phyloP scores from a whole-genome alignment of 2,888 invertebrate genomes.

The Lymantria dispar region DNA sequence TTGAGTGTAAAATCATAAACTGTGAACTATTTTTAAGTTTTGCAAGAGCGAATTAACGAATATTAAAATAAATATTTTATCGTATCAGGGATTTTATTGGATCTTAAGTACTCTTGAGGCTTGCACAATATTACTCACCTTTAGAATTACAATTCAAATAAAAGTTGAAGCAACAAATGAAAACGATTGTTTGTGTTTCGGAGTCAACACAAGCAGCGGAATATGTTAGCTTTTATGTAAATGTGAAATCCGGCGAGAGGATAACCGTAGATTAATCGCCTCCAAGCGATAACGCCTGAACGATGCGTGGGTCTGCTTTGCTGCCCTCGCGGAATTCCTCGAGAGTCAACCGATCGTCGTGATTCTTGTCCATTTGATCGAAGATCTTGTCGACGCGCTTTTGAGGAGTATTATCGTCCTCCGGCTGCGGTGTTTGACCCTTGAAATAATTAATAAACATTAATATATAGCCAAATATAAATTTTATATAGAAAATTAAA shows the following conservation, averaged over 20 bases:
- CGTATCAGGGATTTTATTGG: no score
- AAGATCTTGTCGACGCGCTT: constrained; percentile 99
- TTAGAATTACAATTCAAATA: no score
- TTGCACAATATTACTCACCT: no score
- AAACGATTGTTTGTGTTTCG: not conserved
- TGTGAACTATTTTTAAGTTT: no score
- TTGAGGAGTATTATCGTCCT: constrained; percentile 96
- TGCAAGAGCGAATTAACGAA: no score
- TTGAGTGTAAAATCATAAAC: no score
- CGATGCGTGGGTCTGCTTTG: constrained; percentile 98
- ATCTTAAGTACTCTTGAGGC: no score
- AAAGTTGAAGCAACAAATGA: no score
- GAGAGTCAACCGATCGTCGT: constrained; percentile 96
- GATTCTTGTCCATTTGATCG: constrained; percentile 99
- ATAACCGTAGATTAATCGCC: constrained; percentile 85
- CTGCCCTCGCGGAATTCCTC: constrained; percentile 99
- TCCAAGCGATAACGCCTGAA: constrained; percentile 95
- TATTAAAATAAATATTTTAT: no score
- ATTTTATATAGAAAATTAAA: no score
- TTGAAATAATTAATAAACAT: constrained; percentile 54
- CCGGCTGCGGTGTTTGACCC: constrained; percentile 94
- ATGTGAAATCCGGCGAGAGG: constrained; percentile 78
- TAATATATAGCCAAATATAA: no score
- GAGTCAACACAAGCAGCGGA: constrained; percentile 39
- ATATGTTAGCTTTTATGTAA: constrained; percentile 53